These are phyloP conservation scores for Actinemys pallida DNA, from an alignment of 2,113 vertebrate species.

Conservation along the genomic window DNA sequence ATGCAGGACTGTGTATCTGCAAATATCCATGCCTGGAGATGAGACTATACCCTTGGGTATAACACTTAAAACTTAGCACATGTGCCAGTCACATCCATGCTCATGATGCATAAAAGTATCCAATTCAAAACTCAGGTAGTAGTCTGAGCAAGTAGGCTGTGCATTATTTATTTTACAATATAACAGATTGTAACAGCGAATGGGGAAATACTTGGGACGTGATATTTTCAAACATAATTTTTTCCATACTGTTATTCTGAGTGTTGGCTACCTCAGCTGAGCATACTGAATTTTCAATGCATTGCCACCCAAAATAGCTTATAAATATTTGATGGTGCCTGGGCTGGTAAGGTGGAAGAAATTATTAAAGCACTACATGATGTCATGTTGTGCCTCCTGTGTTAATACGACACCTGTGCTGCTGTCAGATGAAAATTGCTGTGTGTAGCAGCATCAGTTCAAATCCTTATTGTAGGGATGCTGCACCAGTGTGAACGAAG, in stretches of 20 bases:
- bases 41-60: background rate
- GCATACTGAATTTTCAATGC: slow-evolving; percentile 52
- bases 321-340: slow-evolving; percentile 55
- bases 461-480: background rate
- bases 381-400: slow-evolving; percentile 30
- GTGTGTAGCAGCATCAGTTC: background rate
- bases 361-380: background rate
- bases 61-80: background rate
- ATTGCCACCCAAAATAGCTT: slow-evolving; percentile 24
- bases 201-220: background rate
- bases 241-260: slow-evolving; percentile 50
- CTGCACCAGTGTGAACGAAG: background rate
- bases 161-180: slow-evolving; percentile 18
- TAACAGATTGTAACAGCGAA: slow-evolving; percentile 19
- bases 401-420: background rate
- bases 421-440: background rate
- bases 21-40: background rate
- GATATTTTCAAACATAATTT: slow-evolving; percentile 36
- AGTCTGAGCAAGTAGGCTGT: background rate
- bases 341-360: slow-evolving; percentile 27
- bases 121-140: background rate
- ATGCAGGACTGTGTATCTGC: background rate
- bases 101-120: background rate
- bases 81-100: background rate
- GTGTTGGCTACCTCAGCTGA: slow-evolving; percentile 49